A percentile compares a stretch with the other conserved stretches of the same genome.
phyloP scores from a whole-genome alignment of 2,888 invertebrate species.

The Thereva nobilitata region DNA sequence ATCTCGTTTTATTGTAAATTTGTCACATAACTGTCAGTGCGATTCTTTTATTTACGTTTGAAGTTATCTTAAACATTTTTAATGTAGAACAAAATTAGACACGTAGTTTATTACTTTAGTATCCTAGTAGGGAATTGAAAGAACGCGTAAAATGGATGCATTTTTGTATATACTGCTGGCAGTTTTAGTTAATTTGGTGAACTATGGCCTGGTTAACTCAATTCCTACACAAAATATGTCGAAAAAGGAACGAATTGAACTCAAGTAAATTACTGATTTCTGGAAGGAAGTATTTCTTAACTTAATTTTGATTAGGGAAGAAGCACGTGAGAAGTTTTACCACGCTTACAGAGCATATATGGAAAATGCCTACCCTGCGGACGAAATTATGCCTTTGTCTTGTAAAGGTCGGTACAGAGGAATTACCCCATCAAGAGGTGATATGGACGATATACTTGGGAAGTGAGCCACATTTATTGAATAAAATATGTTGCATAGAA shows the following conservation, averaged over 20 bases:
- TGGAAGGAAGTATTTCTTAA: neutral
- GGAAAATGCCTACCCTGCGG: conserved; percentile 97
- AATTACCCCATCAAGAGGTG: conserved; percentile 87
- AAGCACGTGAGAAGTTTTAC: conserved; percentile 93
- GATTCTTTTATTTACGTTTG: conserved; percentile 20
- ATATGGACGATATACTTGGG: conserved; percentile 95
- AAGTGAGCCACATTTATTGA: conserved; percentile 69
- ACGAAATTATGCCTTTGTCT: conserved; percentile 96
- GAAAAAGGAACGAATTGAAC: conserved; percentile 65
- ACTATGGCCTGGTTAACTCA: conserved; percentile 35
- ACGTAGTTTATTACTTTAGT: conserved; percentile 28
- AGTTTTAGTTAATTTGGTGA: conserved; percentile 22
- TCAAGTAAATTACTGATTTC: conserved; percentile 62
- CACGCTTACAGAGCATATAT: conserved; percentile 96
- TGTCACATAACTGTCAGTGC: no score
- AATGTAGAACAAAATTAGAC: conserved; percentile 26
- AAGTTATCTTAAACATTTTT: conserved; percentile 15
- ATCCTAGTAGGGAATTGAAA: conserved; percentile 6
- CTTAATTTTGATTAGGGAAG: conserved; percentile 67
- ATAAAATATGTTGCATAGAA: conserved; percentile 12
- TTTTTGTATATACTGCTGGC: conserved; percentile 11
- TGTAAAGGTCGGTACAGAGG: conserved; percentile 92
- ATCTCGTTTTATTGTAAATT: no score
- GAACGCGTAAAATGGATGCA: conserved; percentile 15
- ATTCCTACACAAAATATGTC: conserved; percentile 63